Base-by-base conservation (phyloP, 2,888 invertebrate genomes). In the Hoplodrina blanda region DNA sequence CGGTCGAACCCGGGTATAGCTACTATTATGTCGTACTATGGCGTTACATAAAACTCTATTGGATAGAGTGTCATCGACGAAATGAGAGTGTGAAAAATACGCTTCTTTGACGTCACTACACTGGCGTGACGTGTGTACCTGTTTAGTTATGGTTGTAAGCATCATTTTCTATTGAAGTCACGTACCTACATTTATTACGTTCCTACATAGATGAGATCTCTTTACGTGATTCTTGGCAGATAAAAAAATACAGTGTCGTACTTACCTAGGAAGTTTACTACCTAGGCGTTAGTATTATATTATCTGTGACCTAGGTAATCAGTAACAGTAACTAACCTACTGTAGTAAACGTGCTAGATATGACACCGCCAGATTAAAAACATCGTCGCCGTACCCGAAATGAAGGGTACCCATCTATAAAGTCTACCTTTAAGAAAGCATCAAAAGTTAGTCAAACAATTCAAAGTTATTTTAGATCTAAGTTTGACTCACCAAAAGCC, bases 401-500 rank as follows among this genome's bases (percentile, higher is more conserved):
- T 37, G 37, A 37, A 37, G 8, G 37, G 37, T 37, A 37, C 7
- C 1, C 7, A 33, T 37, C 37, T 37, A 37, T 8, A 8, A 37
- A 8, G 8, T 37, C 7, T 33, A 33, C 33, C 33, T 37, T 8
- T 37, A 37, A 37, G 37, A 8, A 37, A 8, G 1, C 37, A 37
- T 37, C 8, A 37, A 37, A 37, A 37, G 37, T 37, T 8, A 37
- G 7, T 37, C 7, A 33, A 33, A 33, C 33, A 37, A 37, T 37
- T 8, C 37, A 8, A 37, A 0, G 1, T 37, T 37, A 41, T 41
- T 41, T 41, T 41, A 11, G 11, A 41, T 13, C 2, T 41, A 41
- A 41, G 41, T 41, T 41, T 13, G 50, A 96, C 97, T 97, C 94
- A 98, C 98, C 97, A 91, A 98, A 98, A 67, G 98, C 97, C 92